Percentiles rank a stretch among this genome's conserved stretches.
Evolutionary conservation across 2,888 invertebrate species (phyloP).

Genomic region (Arctia plantaginis): DNA sequence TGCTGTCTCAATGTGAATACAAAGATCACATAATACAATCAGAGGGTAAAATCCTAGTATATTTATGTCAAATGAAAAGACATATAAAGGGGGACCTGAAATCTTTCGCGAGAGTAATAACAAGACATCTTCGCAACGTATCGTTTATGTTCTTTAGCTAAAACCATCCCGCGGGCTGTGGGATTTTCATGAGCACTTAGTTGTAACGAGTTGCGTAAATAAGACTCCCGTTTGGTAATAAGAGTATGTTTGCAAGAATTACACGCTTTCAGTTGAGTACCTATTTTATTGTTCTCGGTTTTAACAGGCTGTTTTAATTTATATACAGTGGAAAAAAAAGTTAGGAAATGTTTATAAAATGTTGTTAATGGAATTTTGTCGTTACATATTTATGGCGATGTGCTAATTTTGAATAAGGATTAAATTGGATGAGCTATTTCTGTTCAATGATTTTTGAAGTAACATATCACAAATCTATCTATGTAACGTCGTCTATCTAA

Average conservation of each 20-base stretch:
- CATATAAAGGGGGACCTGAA: constrained; percentile 35
- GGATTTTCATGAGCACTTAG: constrained; percentile 66
- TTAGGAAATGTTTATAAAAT: background rate
- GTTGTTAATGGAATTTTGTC: constrained; percentile 1
- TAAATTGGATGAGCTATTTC: background rate
- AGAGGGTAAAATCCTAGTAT: background rate
- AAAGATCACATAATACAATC: background rate
- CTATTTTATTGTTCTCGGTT: constrained; percentile 49
- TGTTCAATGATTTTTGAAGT: background rate
- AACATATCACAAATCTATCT: background rate
- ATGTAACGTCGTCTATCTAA: background rate
- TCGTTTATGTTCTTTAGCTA: constrained; percentile 60
- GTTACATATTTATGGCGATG: background rate
- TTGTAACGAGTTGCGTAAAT: constrained; percentile 63
- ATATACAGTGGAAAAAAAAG: constrained; percentile 18
- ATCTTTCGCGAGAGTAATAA: constrained; percentile 50
- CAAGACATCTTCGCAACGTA: constrained; percentile 55
- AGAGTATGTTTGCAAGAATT: constrained; percentile 50
- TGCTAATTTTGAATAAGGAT: background rate
- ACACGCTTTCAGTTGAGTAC: constrained; percentile 49
- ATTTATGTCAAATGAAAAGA: constrained; percentile 22
- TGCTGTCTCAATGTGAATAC: background rate
- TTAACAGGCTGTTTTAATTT: constrained; percentile 40
- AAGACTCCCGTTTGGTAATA: constrained; percentile 55
- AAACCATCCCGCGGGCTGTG: constrained; percentile 58